Evolutionary conservation across 1,140 invertebrate species (phyloP), one percentile per base, ranked within the genome.

Genomic region (Globodera rostochiensis): DNA sequence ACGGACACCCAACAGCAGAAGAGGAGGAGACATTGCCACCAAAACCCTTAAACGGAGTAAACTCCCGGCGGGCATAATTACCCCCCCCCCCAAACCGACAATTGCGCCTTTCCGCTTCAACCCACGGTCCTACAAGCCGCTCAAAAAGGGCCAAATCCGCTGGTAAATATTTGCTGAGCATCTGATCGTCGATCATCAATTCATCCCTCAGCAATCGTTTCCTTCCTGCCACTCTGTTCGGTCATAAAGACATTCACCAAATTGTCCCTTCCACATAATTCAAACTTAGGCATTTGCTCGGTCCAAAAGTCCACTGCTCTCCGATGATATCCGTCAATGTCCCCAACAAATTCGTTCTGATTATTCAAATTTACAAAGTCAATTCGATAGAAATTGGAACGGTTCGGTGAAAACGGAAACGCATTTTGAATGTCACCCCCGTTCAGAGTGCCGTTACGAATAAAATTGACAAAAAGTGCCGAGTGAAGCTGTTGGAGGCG

Each of bases 391-490:
- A 36, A 36, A 36, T 36, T 36, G 36, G 36, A 36, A 36, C 36
- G 36, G 36, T 36, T 36, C 3, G 36, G 36, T 36, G 36, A 36
- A 36, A 36, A 36, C 36, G 36, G 36, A 36, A n/a, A 3, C 64
- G 21, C 21, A 21, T 36, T 75, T 9, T 25, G 21, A 9, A 57
- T 75, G 47, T 75, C 74, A 7, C 50, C 64, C 9, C 74, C 74
- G 64, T 75, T 75, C 64, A 57, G 74, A 75, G 50, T 75, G 74
- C 74, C 74, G 74, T 47, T 75, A 9, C 74, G n/a, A 75, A 75
- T 75, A n/a, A 75, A 73, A 75, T 75, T 75, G 8, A 57, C 8
- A 75, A 75, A 36, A 60, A 75, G 19, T n/a, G 50, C 74, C 9
- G 74, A 75, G n/a, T 36, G 46, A 8, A 75, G 74, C 25, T 75